Evolutionary conservation across 2,888 invertebrate genomes (phyloP), one percentile per base, ranked within the genome.

Genomic region (Xestia c-nigrum): DNA sequence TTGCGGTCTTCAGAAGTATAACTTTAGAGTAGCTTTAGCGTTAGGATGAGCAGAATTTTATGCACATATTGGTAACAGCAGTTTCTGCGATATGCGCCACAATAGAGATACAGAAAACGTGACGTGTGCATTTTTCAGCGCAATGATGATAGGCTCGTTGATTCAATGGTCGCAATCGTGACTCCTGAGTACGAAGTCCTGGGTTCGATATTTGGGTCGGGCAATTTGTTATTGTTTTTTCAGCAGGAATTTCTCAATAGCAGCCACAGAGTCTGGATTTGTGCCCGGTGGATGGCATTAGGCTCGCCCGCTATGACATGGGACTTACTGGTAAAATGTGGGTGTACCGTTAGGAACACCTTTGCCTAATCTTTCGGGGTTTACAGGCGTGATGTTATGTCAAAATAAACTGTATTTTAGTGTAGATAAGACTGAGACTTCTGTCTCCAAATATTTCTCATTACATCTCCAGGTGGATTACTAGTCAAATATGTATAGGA

Each of bases 401-500:
- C 0, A 43, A 43, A 43, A 43, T 43, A 46, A 46, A 12, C 19
- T 19, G 19, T 7, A 21, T 50, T 55, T n/a, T 12, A 59, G 16
- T 16, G 24, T 7, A 57, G 3, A 31, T 10, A 5, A 5, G 21
- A 76, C 12, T 57, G 46, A 31, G 1, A 64, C 77, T 80, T 72
- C 77, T 78, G 72, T 9, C 43, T 3, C 5, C 19, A 0, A 31
- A 24, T 55, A 47, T 72, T 47, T 79, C 14, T 19, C 7, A 47
- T 52, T 64, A 65, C 21, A 47, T 55, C 24, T 47, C 10, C 16
- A 38, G n/a, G 59, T 21, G 67, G 63, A 83, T 72, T 74, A 77
- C 74, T 74, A 68, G 72, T 74, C 61, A 74, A 84, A 72, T 76
- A 77, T 80, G 55, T 74, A 74, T 70, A 16, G 5, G 21, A 43